Evolutionary conservation across 2,888 invertebrate species (phyloP).

Genomic region (Eutolmus rufibarbis): DNA sequence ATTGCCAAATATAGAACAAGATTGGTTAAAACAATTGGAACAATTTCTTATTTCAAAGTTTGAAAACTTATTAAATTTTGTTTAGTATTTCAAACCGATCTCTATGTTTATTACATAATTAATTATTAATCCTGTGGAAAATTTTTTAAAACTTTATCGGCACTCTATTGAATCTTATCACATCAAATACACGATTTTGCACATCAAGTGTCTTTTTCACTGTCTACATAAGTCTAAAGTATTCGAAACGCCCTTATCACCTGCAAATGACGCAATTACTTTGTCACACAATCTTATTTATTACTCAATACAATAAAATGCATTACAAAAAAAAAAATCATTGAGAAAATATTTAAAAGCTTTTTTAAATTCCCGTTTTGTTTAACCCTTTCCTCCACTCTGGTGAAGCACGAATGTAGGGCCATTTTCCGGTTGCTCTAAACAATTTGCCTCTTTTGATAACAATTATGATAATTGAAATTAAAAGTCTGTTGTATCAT

Average conservation of each 20-base stretch:
- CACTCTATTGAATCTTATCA: too few relatives aligned
- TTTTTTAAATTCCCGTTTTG: not conserved
- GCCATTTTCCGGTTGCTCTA: not conserved
- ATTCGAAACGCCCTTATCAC: not conserved
- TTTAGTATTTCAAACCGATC: too few relatives aligned
- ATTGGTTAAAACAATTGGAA: too few relatives aligned
- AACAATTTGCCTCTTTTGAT: not conserved
- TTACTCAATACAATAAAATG: not conserved
- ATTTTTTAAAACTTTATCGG: too few relatives aligned
- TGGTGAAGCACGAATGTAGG: not conserved
- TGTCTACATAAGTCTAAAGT: not conserved
- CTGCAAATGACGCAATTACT: not conserved
- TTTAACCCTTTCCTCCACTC: not conserved
- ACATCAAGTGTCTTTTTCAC: not conserved
- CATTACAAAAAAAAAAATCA: not conserved
- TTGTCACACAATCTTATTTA: not conserved
- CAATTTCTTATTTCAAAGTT: too few relatives aligned
- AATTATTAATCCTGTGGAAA: too few relatives aligned
- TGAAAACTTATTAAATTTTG: too few relatives aligned
- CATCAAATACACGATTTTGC: not conserved
- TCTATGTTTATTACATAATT: too few relatives aligned
- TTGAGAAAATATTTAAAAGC: not conserved
- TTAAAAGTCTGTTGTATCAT: not conserved
- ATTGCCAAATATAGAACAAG: too few relatives aligned
- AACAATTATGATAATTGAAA: not conserved